Percentiles rank a stretch among this genome's conserved stretches.
Evolutionary conservation across 2,113 vertebrate genomes (phyloP).

Genomic region (Pithys albifrons): DNA sequence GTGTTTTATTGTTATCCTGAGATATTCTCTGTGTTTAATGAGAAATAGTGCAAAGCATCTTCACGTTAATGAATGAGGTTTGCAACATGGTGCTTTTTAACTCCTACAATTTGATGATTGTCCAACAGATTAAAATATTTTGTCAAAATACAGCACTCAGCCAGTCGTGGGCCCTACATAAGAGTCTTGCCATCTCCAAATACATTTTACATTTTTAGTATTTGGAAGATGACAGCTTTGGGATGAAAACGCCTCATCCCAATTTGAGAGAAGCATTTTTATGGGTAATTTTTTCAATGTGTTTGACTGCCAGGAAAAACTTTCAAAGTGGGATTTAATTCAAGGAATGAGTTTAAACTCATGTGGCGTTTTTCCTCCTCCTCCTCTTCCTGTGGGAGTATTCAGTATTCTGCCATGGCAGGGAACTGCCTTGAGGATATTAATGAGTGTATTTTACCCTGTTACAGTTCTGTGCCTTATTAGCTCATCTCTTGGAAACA

Average conservation of each 20-base stretch:
- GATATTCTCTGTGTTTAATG: not conserved
- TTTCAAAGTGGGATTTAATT: conserved; percentile 59
- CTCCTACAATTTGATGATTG: not conserved
- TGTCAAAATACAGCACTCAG: not conserved
- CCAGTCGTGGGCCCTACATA: not conserved
- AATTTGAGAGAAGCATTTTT: not conserved
- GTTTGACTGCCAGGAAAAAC: conserved; percentile 47
- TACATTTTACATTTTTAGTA: not conserved
- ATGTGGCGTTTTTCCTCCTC: conserved; percentile 22
- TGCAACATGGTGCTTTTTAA: not conserved
- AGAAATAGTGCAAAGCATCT: not conserved
- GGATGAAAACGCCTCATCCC: not conserved
- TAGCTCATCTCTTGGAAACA: conserved; percentile 59
- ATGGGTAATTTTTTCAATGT: not conserved
- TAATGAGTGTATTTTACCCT: conserved; percentile 35
- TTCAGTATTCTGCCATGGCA: conserved; percentile 26
- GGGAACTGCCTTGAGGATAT: not conserved
- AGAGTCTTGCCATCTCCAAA: not conserved
- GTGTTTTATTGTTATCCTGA: not conserved
- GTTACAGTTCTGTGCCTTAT: not conserved
- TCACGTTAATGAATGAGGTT: not conserved
- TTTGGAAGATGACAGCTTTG: not conserved
- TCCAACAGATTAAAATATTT: not conserved
- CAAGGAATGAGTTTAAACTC: conserved; percentile 52
- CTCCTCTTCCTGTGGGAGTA: conserved; percentile 59